Evolutionary conservation across 2,113 vertebrate genomes (phyloP).

Genomic region (Carettochelys insculpta): DNA sequence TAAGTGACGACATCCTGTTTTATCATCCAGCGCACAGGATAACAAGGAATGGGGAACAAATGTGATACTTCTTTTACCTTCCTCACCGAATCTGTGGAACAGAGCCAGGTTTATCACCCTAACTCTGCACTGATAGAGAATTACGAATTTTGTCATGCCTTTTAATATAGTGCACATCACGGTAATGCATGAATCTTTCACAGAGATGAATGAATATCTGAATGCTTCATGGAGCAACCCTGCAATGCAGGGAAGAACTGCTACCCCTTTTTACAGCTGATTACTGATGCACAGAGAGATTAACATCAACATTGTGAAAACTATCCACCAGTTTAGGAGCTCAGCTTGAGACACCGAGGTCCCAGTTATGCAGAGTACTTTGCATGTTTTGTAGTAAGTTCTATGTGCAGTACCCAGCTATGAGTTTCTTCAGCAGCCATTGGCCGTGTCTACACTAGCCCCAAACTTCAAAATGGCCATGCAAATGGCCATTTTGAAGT

Average conservation of each 20-base stretch:
- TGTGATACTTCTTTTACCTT: neutral
- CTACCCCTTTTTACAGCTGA: neutral
- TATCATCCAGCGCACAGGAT: slow-evolving; percentile 22
- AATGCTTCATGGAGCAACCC: neutral
- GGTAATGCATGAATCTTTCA: neutral
- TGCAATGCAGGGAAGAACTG: neutral
- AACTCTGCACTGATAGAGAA: neutral
- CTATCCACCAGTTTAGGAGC: neutral
- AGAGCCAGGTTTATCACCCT: neutral
- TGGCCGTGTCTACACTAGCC: neutral
- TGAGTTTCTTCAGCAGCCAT: neutral
- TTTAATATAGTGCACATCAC: neutral
- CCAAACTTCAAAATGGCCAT: too few relatives aligned
- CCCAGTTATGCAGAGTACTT: neutral
- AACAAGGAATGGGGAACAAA: neutral
- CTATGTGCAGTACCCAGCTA: neutral
- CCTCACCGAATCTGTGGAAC: neutral
- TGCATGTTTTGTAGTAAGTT: neutral
- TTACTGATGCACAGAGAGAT: neutral
- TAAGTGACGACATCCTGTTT: slow-evolving; percentile 31
- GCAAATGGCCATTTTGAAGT: too few relatives aligned
- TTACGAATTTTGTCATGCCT: neutral
- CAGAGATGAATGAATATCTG: neutral
- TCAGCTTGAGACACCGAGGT: neutral
- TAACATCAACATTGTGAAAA: neutral